Evolutionary conservation across 2,797 vertebrate species (phyloP), one percentile per base, ranked within the genome.

Genomic region (Lacerta bilineata): DNA sequence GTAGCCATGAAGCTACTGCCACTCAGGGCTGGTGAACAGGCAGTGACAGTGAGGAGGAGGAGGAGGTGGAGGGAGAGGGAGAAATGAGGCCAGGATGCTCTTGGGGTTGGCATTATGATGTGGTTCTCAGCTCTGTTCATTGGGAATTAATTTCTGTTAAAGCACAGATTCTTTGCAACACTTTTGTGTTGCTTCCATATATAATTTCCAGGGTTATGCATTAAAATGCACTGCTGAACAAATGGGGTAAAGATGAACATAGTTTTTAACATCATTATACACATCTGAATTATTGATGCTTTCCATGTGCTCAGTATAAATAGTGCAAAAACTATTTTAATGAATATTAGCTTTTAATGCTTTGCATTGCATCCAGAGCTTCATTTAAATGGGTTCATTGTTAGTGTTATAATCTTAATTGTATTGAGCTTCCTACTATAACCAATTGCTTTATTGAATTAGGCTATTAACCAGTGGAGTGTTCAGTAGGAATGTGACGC

Each of bases 341-440:
- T 95, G 94, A 93, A 87, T 89, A 94, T 74, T 83, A 85, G 88
- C 85, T 92, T 91, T 93, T 87, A 95, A 90, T 93, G 80, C 80
- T 93, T 95, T 93, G 74, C 94, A 96, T 95, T 94, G 55, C 36
- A 66, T 95, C 85, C 46, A 27, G 82, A 86, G 85, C 90, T 95
- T 94, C 33, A 92, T 95, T 90, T 90, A 91, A 96, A 96, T 93
- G 84, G 90, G 88, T 90, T 95, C 69, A 89, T 84, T n/a, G 83
- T 94, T 93, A 85, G 46, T 89, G 95, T 95, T 95, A 93, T 80
- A 74, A 76, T 94, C 95, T 94, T 94, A 93, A 94, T 94, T 95
- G 89, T 95, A 78, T 91, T 89, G 83, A 93, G 92, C 91, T 39
- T 93, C 25, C 74, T 93, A 76, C 89, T 91, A 80, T 92, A 94